phyloP scores from a whole-genome alignment of 1,140 invertebrate species.

The Pachypeltis micranthus region DNA sequence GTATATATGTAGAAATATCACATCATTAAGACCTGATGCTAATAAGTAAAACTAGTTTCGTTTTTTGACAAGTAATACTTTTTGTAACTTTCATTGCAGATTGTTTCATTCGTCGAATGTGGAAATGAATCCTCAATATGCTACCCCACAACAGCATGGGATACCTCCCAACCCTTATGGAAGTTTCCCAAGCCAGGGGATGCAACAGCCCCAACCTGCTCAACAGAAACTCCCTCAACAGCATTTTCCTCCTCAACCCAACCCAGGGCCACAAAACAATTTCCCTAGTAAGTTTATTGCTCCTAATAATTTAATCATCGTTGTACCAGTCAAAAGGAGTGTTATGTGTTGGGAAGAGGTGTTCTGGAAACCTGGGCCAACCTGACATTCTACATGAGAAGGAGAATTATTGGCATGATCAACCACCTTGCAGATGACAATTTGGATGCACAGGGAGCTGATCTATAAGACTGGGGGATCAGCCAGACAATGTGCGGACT shows the following conservation, averaged over 20 bases:
- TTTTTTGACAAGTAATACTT: background rate
- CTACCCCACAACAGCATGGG: slow-evolving; percentile 17
- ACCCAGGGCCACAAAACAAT: no score
- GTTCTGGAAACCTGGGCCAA: no score
- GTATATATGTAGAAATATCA: background rate
- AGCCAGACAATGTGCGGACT: no score
- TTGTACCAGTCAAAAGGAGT: background rate
- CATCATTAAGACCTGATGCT: background rate
- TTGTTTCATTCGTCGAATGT: slow-evolving; percentile 5
- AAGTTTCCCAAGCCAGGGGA: slow-evolving; percentile 18
- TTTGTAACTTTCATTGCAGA: background rate
- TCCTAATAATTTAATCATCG: background rate
- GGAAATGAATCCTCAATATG: slow-evolving; percentile 33
- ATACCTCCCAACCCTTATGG: slow-evolving; percentile 23
- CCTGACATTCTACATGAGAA: no score
- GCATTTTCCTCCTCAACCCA: slow-evolving; percentile 6
- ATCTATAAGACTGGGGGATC: no score
- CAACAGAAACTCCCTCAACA: slow-evolving; percentile 12
- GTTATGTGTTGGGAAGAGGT: background rate
- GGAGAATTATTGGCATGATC: no score
- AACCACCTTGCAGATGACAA: no score
- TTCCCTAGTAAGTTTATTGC: background rate
- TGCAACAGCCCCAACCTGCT: slow-evolving; percentile 17
- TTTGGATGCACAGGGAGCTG: no score
- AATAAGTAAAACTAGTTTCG: background rate